Evolutionary conservation across 2,113 vertebrate genomes (phyloP).

Genomic region (Hystrix brachyura): DNA sequence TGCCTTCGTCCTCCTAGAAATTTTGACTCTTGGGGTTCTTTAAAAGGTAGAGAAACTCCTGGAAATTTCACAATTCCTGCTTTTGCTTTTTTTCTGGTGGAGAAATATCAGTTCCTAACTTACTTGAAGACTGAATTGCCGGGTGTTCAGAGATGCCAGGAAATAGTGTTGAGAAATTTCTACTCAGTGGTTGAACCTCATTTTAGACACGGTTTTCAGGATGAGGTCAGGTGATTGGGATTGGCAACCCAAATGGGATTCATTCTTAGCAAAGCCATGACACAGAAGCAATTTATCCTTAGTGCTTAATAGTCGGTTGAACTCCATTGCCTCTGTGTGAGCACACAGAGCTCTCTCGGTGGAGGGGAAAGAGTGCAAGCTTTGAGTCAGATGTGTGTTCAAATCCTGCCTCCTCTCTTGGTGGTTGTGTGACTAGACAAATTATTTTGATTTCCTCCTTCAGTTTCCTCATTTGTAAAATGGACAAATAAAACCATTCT

Average conservation of each 20-base stretch:
- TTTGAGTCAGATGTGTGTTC: background rate
- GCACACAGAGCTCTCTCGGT: background rate
- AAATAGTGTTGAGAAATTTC: background rate
- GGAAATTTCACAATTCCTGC: background rate
- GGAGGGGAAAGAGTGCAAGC: background rate
- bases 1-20: background rate
- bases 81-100: background rate
- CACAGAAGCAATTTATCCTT: background rate
- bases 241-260: background rate
- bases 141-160: background rate
- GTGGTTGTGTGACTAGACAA: background rate
- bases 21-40: background rate
- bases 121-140: background rate
- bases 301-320: background rate
- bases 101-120: background rate
- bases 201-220: background rate
- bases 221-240: background rate
- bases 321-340: background rate
- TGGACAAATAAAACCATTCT: background rate
- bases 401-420: background rate
- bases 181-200: background rate
- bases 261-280: background rate
- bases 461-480: background rate
- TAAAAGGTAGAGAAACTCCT: background rate
- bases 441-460: background rate